A percentile compares a stretch with the other conserved stretches of the same genome.
These are phyloP conservation scores for Macaria liturata DNA, from an alignment of 2,888 invertebrate genomes.

Conservation along the genomic window DNA sequence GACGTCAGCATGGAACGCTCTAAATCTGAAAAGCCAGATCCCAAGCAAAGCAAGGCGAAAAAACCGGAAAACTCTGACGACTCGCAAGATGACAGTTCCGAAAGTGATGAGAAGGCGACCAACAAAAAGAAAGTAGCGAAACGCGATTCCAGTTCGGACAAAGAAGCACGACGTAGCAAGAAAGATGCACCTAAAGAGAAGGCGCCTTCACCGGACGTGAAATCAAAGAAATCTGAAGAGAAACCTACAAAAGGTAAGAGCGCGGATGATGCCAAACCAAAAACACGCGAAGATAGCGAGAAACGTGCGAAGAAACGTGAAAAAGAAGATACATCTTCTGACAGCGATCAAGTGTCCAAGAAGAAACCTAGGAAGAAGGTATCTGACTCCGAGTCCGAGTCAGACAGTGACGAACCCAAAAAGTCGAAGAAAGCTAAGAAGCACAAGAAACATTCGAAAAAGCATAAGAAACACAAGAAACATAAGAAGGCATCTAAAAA, in stretches of 20 bases:
- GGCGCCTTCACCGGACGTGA: slow-evolving; percentile 68
- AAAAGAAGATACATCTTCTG: slow-evolving; percentile 82
- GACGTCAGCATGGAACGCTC: slow-evolving; percentile 65
- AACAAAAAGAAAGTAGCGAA: slow-evolving; percentile 80
- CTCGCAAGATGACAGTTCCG: slow-evolving; percentile 71
- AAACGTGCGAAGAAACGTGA: slow-evolving; percentile 85
- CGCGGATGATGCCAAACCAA: slow-evolving; percentile 74
- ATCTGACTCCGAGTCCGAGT: slow-evolving; percentile 86
- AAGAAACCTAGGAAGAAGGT: slow-evolving; percentile 82
- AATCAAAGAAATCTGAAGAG: slow-evolving; percentile 67
- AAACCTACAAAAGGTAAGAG: slow-evolving; percentile 75
- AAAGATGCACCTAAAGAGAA: slow-evolving; percentile 68
- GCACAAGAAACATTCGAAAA: slow-evolving; percentile 94
- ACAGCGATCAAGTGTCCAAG: slow-evolving; percentile 76
- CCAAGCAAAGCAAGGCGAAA: slow-evolving; percentile 62
- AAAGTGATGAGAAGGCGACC: slow-evolving; percentile 77
- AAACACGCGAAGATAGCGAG: slow-evolving; percentile 84
- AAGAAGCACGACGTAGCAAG: slow-evolving; percentile 67
- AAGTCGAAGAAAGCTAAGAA: slow-evolving; percentile 91
- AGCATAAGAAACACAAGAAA: slow-evolving; percentile 92
- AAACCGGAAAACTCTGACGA: slow-evolving; percentile 72
- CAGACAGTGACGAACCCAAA: slow-evolving; percentile 85
- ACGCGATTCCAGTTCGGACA: slow-evolving; percentile 74
- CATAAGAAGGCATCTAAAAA: slow-evolving; percentile 86
- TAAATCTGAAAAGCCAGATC: slow-evolving; percentile 63